These are phyloP conservation scores for Melipona bicolor DNA, from an alignment of 2,888 invertebrate genomes.

Conservation along the genomic window DNA sequence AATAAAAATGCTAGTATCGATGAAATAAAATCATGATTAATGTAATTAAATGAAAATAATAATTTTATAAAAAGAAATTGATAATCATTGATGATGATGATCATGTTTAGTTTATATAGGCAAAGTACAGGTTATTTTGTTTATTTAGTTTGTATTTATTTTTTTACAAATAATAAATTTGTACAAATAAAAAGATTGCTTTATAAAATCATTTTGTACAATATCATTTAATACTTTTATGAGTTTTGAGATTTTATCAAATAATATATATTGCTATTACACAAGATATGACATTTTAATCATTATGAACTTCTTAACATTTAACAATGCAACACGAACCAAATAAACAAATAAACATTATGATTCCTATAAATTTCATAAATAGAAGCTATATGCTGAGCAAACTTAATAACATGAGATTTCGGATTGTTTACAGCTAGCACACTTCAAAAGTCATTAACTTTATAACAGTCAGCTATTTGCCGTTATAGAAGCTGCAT, in stretches of 20 bases:
- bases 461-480: background rate
- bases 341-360: background rate
- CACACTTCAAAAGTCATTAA: background rate
- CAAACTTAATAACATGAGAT: background rate
- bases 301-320: background rate
- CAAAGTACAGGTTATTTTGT: slow-evolving; percentile 4
- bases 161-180: slow-evolving; percentile 3
- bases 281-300: background rate
- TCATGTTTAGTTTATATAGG: slow-evolving; percentile 3
- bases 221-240: background rate
- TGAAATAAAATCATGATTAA: background rate
- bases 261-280: no score
- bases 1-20: slow-evolving; percentile 1
- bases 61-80: background rate
- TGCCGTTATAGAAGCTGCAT: background rate
- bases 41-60: slow-evolving; percentile 13
- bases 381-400: background rate
- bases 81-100: background rate
- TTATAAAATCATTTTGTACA: background rate
- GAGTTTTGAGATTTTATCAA: background rate
- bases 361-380: background rate
- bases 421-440: background rate
- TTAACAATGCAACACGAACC: background rate
- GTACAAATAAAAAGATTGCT: slow-evolving; percentile 5
- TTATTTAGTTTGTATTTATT: slow-evolving; percentile 29